Conservation (phyloP, 1,140 invertebrate genomes). For the Teleopsis dalmanni region DNA sequence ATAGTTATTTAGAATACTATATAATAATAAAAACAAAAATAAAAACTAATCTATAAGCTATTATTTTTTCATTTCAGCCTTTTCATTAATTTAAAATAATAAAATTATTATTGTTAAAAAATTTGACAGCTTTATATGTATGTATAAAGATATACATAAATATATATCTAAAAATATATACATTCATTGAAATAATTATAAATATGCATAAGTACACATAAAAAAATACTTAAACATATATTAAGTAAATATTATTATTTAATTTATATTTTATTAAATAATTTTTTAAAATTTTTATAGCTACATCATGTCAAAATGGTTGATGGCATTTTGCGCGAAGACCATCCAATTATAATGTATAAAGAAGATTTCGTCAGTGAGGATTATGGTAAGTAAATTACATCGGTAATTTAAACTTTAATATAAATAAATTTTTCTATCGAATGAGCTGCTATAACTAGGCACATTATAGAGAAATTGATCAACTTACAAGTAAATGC, state of each 20-base stretch:
- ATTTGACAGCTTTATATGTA: background rate
- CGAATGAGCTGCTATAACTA: too few relatives aligned
- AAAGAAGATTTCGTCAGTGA: constrained; percentile 39
- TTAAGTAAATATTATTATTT: background rate
- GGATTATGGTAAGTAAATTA: constrained; percentile 27
- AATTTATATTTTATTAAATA: background rate
- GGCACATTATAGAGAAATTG: too few relatives aligned
- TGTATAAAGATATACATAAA: background rate
- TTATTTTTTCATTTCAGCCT: too few relatives aligned
- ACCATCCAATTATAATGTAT: constrained; percentile 39
- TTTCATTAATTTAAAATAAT: too few relatives aligned
- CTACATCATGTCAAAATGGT: constrained; percentile 29
- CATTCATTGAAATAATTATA: background rate
- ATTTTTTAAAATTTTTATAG: constrained; percentile 12
- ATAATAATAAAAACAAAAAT: too few relatives aligned
- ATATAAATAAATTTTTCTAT: too few relatives aligned
- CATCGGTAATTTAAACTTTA: too few relatives aligned
- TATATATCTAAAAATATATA: background rate
- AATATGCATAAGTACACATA: background rate
- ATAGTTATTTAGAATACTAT: too few relatives aligned
- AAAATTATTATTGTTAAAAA: too few relatives aligned
- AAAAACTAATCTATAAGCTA: too few relatives aligned
- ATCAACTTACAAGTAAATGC: too few relatives aligned
- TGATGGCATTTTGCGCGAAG: constrained; percentile 25
- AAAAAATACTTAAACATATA: background rate